Conservation (phyloP, 1,140 invertebrate species). For the Drosophila tristis region DNA sequence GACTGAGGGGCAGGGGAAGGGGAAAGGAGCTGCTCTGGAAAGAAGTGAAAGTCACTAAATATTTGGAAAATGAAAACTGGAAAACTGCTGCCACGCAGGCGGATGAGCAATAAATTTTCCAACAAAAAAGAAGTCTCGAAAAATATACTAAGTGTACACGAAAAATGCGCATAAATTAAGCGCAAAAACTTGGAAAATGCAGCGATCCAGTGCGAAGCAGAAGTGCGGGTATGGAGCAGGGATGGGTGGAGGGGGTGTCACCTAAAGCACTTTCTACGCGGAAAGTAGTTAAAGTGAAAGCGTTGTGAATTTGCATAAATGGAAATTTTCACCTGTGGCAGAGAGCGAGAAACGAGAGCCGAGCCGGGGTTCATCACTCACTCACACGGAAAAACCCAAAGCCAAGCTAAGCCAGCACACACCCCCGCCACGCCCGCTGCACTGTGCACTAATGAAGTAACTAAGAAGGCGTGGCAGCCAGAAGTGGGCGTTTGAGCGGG, state of each 20-base stretch:
- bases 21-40: not conserved
- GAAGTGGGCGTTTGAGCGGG: conserved; percentile 4
- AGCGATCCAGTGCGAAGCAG: conserved; percentile 21
- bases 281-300: conserved; percentile 66
- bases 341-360: not conserved
- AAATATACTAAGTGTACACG: conserved; percentile 40
- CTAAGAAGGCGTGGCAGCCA: conserved; percentile 46
- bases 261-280: conserved; percentile 28
- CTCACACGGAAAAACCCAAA: conserved; percentile 3
- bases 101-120: conserved; percentile 54
- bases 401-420: too few species aligned
- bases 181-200: conserved; percentile 47
- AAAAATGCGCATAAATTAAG: conserved; percentile 72
- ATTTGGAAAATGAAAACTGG: conserved; percentile 51
- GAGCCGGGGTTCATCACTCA: conserved; percentile 36
- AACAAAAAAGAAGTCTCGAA: not conserved
- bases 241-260: not conserved
- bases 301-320: conserved; percentile 66
- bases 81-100: conserved; percentile 10
- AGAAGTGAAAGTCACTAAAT: conserved; percentile 72
- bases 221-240: conserved; percentile 1
- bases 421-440: conserved; percentile 5
- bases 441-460: conserved; percentile 66
- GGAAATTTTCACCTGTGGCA: conserved; percentile 44
- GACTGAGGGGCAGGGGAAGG: not conserved